Percentiles rank a stretch among this genome's conserved stretches.
Conservation (phyloP, 2,888 invertebrate species). For the Philhelius pedissequus region DNA sequence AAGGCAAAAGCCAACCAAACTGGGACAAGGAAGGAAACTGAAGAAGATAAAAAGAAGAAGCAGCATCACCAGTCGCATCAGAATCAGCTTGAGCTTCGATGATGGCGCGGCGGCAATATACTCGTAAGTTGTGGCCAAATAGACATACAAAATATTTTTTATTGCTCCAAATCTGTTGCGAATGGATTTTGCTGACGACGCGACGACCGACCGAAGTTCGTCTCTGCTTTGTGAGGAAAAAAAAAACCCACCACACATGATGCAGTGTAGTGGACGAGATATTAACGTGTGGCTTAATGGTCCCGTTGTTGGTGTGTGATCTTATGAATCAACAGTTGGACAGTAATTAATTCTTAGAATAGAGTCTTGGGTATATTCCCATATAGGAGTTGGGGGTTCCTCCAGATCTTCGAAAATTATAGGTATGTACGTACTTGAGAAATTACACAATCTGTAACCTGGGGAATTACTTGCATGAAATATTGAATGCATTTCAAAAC, state of each 20-base stretch:
- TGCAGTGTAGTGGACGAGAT: constrained; percentile 53
- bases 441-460: constrained; percentile 20
- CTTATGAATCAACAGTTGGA: constrained; percentile 65
- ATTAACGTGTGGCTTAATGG: constrained; percentile 65
- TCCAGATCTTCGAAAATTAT: neutral
- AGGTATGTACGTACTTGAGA: neutral
- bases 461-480: constrained; percentile 29
- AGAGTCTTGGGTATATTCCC: constrained; percentile 15
- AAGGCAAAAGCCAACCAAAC: constrained; percentile 8
- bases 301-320: constrained; percentile 57
- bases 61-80: neutral
- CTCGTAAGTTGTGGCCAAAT: constrained; percentile 45
- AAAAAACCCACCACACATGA: constrained; percentile 2
- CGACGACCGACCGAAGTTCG: too few species aligned
- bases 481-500: neutral
- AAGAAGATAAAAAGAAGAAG: neutral
- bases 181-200: constrained; percentile 16
- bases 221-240: neutral
- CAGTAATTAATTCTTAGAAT: constrained; percentile 62
- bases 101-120: constrained; percentile 3
- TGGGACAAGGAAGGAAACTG: constrained; percentile 29
- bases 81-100: neutral
- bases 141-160: constrained; percentile 63
- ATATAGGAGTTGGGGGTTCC: neutral
- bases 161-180: constrained; percentile 59